These are phyloP conservation scores for Cacoxenus indagator DNA, from an alignment of 2,888 invertebrate species.

Conservation along the genomic window DNA sequence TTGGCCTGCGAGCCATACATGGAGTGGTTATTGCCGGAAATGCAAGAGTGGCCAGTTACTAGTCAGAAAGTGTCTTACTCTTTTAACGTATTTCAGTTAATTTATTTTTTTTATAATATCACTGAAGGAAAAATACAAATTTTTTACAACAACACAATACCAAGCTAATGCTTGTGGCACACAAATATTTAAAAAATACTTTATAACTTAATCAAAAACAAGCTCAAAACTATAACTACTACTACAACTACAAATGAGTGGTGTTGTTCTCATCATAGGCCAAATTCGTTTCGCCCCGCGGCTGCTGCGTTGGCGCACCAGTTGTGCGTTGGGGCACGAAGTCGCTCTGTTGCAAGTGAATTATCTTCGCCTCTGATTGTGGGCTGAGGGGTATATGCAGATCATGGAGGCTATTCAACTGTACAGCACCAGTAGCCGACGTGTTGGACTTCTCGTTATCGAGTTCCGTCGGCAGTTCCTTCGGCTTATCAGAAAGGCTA, in stretches of 20 bases:
- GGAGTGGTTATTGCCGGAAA: too few relatives aligned
- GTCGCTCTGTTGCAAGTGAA: conserved; percentile 65
- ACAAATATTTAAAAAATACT: conserved; percentile 5
- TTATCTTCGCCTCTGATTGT: conserved; percentile 53
- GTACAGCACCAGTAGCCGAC: conserved; percentile 32
- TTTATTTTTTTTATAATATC: conserved; percentile 1
- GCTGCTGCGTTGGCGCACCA: conserved; percentile 1
- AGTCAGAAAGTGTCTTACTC: too few relatives aligned
- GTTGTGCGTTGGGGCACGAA: conserved; percentile 44
- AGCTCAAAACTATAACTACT: background rate
- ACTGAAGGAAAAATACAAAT: conserved; percentile 13
- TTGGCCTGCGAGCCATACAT: too few relatives aligned
- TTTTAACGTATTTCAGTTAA: too few relatives aligned
- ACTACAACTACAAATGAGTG: conserved; percentile 54
- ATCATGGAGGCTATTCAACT: conserved; percentile 56
- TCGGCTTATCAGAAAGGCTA: conserved; percentile 54
- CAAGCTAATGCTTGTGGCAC: conserved; percentile 20
- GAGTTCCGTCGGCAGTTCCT: conserved; percentile 17
- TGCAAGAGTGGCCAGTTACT: too few relatives aligned
- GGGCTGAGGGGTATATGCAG: conserved; percentile 57
- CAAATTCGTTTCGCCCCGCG: conserved; percentile 51
- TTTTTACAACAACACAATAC: background rate
- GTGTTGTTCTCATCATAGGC: conserved; percentile 65
- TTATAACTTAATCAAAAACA: background rate
- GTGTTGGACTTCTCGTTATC: conserved; percentile 33